Base-by-base conservation (phyloP, 2,797 vertebrate species). In the Limosa lapponica region DNA sequence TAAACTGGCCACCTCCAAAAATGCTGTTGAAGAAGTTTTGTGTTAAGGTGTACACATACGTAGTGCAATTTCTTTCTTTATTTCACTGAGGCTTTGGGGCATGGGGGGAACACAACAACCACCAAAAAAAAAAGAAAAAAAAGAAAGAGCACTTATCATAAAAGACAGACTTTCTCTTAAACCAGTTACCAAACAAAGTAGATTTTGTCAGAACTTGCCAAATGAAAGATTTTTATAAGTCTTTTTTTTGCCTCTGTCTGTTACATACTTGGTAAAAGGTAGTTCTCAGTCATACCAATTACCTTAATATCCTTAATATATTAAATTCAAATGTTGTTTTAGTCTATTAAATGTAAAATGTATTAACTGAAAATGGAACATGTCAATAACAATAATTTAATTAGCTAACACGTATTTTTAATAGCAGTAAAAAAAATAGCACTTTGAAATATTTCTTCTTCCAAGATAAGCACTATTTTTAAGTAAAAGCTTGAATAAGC, bases 401-500 rank as follows among this genome's bases (percentile, higher is more conserved):
- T 59, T 61, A 28, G 66, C 18, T 18, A 78, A 30, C 5, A 48
- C 11, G 2, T 71, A 41, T 78, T 62, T 46, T 78, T 82, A 69
- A 64, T 46, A 59, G 16, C 17, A 43, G 13, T 37, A 27, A 55
- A 59, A 3, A 30, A 34, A 44, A 2, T 0, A 65, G 3, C 16
- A 43, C 23, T 27, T 55, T 8, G 5, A 73, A 48, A 10, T 70
- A 62, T 49, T 92, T 92, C 16, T 30, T 20, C 32, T 61, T 79
- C 37, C 20, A 51, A 75, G 70, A 54, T 69, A 49, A 86, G 10
- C 7, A 49, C 79, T 83, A 16, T 93, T 86, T 52, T 80, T 17
- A 64, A 88, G 95, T 77, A 96, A 90, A 95, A 96, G 75, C 41
- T 74, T 73, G 88, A 96, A 83, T 20, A 27, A 73, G 3, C 43